Conservation (phyloP, 2,888 invertebrate species). For the Pinctada fucata region DNA sequence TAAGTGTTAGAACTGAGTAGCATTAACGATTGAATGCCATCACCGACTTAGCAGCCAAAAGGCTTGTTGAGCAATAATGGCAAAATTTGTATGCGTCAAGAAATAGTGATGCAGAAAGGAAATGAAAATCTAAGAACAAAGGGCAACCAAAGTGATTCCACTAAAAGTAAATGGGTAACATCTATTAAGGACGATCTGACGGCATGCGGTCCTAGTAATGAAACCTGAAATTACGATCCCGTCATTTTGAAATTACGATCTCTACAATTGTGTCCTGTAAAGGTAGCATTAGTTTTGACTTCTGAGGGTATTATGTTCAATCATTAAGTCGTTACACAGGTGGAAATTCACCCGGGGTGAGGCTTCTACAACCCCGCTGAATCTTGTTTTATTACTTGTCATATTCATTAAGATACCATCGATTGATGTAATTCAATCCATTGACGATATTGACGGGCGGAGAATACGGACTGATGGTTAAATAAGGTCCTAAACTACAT, state of each 20-base stretch:
- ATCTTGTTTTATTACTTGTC: conserved; percentile 17
- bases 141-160: conserved; percentile 29
- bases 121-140: conserved; percentile 31
- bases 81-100: conserved; percentile 33
- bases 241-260: not conserved
- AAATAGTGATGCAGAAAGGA: conserved; percentile 27
- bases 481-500: not conserved
- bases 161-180: conserved; percentile 21
- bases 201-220: conserved; percentile 26
- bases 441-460: conserved; percentile 4
- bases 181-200: conserved; percentile 35
- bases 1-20: not conserved
- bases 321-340: conserved; percentile 13
- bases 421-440: conserved; percentile 11
- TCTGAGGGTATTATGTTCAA: not conserved
- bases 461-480: not conserved
- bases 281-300: conserved; percentile 3
- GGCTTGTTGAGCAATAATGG: conserved; percentile 25
- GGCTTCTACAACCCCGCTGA: not conserved
- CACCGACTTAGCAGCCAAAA: not conserved
- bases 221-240: conserved; percentile 19
- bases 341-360: conserved; percentile 5
- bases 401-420: conserved; percentile 12
- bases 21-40: not conserved
- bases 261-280: not conserved